Conservation (phyloP, 2,888 invertebrate genomes). For the Tolmerus cingulatus region DNA sequence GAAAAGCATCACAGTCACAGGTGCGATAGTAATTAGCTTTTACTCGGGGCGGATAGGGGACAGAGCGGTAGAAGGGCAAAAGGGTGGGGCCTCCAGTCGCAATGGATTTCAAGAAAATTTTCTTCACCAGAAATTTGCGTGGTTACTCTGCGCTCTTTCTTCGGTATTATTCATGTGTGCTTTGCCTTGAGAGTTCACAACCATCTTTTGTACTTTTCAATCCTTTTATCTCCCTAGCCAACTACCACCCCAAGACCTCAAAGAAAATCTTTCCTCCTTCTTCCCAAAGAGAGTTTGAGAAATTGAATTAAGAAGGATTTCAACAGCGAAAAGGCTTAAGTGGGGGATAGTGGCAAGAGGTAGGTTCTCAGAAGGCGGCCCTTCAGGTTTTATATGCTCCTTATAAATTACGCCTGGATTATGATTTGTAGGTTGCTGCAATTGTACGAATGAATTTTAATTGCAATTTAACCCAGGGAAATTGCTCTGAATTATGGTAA, state of each 20-base stretch:
- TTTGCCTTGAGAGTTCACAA: neutral
- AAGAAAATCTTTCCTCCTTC: neutral
- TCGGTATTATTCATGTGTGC: neutral
- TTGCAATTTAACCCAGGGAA: neutral
- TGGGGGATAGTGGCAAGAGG: neutral
- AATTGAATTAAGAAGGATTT: constrained; percentile 37
- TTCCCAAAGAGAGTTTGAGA: neutral
- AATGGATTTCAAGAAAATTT: neutral
- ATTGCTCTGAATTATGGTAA: neutral
- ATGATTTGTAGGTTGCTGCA: constrained; percentile 38
- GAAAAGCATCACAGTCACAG: constrained; percentile 41
- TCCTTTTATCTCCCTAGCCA: neutral
- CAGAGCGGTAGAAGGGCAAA: neutral
- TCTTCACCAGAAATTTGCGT: neutral
- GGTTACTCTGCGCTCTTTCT: neutral
- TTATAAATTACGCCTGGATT: constrained; percentile 14
- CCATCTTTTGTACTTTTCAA: neutral
- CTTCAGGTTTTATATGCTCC: constrained; percentile 5
- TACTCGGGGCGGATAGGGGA: neutral
- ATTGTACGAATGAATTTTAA: constrained; percentile 20
- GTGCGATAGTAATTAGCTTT: constrained; percentile 41
- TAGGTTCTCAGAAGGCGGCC: neutral
- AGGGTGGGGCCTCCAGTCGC: neutral
- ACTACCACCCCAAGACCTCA: neutral
- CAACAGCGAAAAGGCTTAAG: neutral